phyloP scores from a whole-genome alignment of 2,888 invertebrate genomes.

The Lepidocyrtoides sp. region DNA sequence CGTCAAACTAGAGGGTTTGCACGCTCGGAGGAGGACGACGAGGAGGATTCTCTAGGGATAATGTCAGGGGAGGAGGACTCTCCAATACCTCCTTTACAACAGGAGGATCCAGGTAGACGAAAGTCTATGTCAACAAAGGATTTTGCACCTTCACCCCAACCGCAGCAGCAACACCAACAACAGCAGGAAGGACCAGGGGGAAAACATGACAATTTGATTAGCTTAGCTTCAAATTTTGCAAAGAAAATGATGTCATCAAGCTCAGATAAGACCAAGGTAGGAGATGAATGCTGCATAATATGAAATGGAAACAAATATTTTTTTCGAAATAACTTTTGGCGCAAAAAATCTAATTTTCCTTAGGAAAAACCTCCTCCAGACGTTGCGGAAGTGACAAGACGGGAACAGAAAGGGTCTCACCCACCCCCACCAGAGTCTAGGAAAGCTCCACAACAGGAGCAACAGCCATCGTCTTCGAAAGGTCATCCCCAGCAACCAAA shows the following conservation, averaged over 20 bases:
- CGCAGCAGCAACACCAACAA: not conserved
- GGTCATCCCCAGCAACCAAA: slow-evolving; percentile 22
- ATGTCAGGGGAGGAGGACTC: slow-evolving; percentile 66
- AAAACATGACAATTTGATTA: slow-evolving; percentile 58
- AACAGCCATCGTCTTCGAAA: slow-evolving; percentile 31
- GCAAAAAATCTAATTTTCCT: too few relatives aligned
- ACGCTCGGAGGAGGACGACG: slow-evolving; percentile 35
- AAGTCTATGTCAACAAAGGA: slow-evolving; percentile 68
- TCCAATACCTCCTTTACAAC: slow-evolving; percentile 27
- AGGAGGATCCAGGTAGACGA: slow-evolving; percentile 5
- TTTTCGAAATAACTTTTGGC: too few relatives aligned
- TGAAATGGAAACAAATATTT: not conserved
- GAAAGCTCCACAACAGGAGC: not conserved
- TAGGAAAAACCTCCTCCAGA: slow-evolving; percentile 66
- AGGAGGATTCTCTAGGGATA: slow-evolving; percentile 36
- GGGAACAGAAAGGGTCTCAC: slow-evolving; percentile 31
- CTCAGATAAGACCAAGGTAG: slow-evolving; percentile 65
- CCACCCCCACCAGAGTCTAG: slow-evolving; percentile 14
- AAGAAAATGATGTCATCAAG: slow-evolving; percentile 66
- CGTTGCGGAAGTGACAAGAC: slow-evolving; percentile 33
- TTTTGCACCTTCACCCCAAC: slow-evolving; percentile 50
- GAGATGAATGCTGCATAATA: too few relatives aligned
- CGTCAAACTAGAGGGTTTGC: slow-evolving; percentile 1
- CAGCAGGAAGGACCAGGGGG: not conserved
- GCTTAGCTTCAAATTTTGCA: slow-evolving; percentile 58